Evolutionary conservation across 2,888 invertebrate genomes (phyloP), one percentile per base, ranked within the genome.

Genomic region (Leptarthrus brevirostris): DNA sequence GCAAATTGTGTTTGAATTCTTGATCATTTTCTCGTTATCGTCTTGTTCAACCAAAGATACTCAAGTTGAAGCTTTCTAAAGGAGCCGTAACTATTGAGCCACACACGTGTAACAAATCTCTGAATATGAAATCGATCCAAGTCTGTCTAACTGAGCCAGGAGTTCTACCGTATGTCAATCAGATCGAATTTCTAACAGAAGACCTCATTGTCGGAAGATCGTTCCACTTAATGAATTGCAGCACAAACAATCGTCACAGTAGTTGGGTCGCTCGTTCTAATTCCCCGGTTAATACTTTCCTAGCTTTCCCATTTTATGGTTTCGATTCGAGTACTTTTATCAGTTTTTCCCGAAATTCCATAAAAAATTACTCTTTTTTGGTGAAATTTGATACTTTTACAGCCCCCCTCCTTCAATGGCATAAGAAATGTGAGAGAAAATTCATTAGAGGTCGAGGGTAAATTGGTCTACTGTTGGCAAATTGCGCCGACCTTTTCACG

Each of bases 401-500:
- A 69, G 14, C 49, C 69, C 52, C 24, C 12, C 2, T 8, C 18
- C 10, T 26, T 6, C 22, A 52, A 18, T 18, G 18, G 18, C 1
- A 40, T 1, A 40, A 40, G 40, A 40, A 40, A 40, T 40, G 40
- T 12, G 40, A 12, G 12, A 14, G 69, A 52, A 69, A 69, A 69
- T 69, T 54, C 54, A 14, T 54, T 52, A 20, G 69, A 69, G 73
- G 73, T 73, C 73, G 64, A 64, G 44, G 66, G 66, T 47, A 73
- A 66, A 73, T 73, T 73, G 66, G 44, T 10, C 44, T 40, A 4
- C 53, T 54, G 64, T 73, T 73, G 66, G 73, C 66, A 73, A 73
- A 73, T 73, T 73, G 66, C 66, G 54, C 16, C 73, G 73, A 73
- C 73, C 73, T 69, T 73, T 73, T 53, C 58, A 40, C 64, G 53